These are phyloP conservation scores for Setipinna tenuifilis DNA, from an alignment of 2,797 vertebrate genomes.

Conservation along the genomic window DNA sequence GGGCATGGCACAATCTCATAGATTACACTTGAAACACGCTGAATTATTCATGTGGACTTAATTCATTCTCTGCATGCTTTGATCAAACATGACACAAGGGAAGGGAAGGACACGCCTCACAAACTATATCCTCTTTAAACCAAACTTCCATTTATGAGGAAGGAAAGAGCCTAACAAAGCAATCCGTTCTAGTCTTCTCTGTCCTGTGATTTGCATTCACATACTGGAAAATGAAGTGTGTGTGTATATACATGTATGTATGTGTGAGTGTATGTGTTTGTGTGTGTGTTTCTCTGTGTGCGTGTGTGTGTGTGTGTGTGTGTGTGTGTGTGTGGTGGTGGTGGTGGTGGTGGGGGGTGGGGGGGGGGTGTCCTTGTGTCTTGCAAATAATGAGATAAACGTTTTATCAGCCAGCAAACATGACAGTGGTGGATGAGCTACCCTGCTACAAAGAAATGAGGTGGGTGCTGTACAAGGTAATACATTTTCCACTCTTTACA, in stretches of 20 bases:
- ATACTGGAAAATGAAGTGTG: neutral
- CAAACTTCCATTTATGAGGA: slow-evolving; percentile 41
- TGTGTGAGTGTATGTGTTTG: neutral
- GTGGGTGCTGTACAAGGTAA: neutral
- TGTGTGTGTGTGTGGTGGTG: neutral
- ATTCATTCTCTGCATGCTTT: slow-evolving; percentile 58
- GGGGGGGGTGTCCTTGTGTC: neutral
- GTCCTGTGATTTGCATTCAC: neutral
- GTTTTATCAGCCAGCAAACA: neutral
- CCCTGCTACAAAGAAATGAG: neutral
- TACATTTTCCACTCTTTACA: neutral
- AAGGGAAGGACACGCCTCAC: slow-evolving; percentile 43
- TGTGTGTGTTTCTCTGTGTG: neutral
- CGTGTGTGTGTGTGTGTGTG: neutral
- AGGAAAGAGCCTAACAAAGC: slow-evolving; percentile 9
- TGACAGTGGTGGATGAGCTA: neutral
- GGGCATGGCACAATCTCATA: slow-evolving; percentile 39
- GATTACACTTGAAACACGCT: slow-evolving; percentile 53
- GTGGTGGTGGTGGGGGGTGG: neutral
- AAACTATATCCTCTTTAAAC: slow-evolving; percentile 42
- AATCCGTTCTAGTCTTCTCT: neutral
- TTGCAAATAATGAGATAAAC: neutral
- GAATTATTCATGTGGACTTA: slow-evolving; percentile 58
- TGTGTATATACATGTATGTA: neutral
- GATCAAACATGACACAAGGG: slow-evolving; percentile 53